Evolutionary conservation across 2,113 vertebrate species (phyloP), one percentile per base, ranked within the genome.

Genomic region (Casuarius casuarius): DNA sequence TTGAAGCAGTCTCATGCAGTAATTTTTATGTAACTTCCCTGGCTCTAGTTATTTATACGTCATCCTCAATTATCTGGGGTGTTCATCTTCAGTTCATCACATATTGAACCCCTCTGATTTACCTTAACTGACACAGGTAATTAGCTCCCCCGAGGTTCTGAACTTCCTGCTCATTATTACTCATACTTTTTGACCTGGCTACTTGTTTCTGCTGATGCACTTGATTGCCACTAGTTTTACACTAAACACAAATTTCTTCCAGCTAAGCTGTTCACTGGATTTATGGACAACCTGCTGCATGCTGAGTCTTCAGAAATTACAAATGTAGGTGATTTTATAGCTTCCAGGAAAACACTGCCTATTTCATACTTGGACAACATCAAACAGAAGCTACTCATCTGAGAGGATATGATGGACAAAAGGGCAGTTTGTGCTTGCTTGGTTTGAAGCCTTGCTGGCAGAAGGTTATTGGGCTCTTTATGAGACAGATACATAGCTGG

Each of bases 331-430:
- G 5, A 92, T 74, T 77, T 72, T 59, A 54, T 4, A 78, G 66
- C 73, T 94, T 67, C 52, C 5, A 3, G 26, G 51, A 33, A 35
- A 90, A 87, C 84, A 29, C 33, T 58, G 62, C 29, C 89, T 62
- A 71, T 91, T 91, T 87, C 49, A 51, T 40, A 63, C 29, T 42
- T 58, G 18, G 19, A 76, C 42, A 87, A 42, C 22, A 89, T 76
- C 40, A 68, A 91, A 68, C 29, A 92, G 66, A 82, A 84, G 26
- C 49, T 49, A 49, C 62, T 92, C 82, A 89, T 89, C 89, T 89
- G 51, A 79, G 73, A 94, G 52, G 84, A 89, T 72, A 19, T 21
- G n/a, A 25, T 10, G 35, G 73, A 84, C 72, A 84, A 86, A 92
- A 75, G 33, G 31, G 49, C 19, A 70, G 54, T 31, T n/a, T 38